Base-by-base conservation (phyloP, 1,140 invertebrate species). In the Ceratina japonica region DNA sequence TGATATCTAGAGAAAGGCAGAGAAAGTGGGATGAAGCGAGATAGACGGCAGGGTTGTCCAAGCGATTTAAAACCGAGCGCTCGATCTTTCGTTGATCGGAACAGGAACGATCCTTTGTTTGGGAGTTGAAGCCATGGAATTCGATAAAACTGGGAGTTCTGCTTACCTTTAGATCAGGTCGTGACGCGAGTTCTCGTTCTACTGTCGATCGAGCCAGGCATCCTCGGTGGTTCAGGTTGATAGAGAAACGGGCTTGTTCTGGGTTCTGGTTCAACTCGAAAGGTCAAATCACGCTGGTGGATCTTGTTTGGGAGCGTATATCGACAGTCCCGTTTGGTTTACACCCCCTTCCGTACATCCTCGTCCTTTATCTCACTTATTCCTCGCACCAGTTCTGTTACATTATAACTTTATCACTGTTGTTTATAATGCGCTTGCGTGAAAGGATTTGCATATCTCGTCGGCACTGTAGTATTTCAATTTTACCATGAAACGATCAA, bases 151-250 rank as follows among this genome's bases (percentile, higher is more conserved):
- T 16, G 12, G 12, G 7, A 13, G n/a, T 0, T 0, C 3, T 13
- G 12, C 51, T 10, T 72, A 78, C 75, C 75, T 72, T 51, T 54
- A 54, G 51, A 72, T 3, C 75, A 72, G 51, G 49, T 64, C 72
- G 72, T 18, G 2, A 54, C 13, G 18, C 2, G 1, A 5, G 8
- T 71, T 37, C 16, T 72, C 31, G 10, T 49, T 16, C 15, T 63
- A 56, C n/a, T 18, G 31, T 54, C 20, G 31, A 13, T 27, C 8
- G 13, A 1, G 22, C 5, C 1, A 18, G 13, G 10, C 68, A 78
- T 78, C 13, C 31, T 72, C 8, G 12, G 5, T 24, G 7, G 0
- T 20, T 7, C 3, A 7, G 20, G 20, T 49, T 22, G 12, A 13
- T 1, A 20, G 31, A 20, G 3, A 20, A 63, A 54, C 3, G n/a